These are phyloP conservation scores for Thamnophis sirtalis DNA, from an alignment of 2,113 vertebrate species.

Conservation along the genomic window DNA sequence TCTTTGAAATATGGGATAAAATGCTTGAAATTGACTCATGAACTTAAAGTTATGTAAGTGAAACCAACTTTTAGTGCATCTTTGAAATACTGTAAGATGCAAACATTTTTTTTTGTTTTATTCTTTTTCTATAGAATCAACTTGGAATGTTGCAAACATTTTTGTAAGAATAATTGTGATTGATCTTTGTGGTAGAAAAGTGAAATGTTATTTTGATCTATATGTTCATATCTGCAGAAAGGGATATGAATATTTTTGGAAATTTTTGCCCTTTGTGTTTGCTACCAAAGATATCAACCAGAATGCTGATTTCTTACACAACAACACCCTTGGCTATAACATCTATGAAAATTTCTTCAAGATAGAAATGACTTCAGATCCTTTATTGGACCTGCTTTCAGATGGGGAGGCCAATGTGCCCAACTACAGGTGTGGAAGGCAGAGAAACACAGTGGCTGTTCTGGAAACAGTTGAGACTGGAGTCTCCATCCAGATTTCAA, in stretches of 20 bases:
- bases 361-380: neutral
- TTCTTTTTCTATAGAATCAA: neutral
- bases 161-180: neutral
- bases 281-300: neutral
- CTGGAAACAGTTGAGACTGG: neutral
- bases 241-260: neutral
- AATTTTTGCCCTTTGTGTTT: neutral
- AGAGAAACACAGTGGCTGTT: neutral
- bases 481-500: neutral
- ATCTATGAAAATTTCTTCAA: neutral
- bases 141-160: neutral
- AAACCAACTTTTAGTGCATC: neutral
- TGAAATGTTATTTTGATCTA: neutral
- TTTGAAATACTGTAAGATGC: neutral
- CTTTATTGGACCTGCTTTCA: neutral
- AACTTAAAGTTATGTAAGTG: neutral
- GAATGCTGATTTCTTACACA: neutral
- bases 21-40: neutral
- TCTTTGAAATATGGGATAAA: neutral
- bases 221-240: neutral
- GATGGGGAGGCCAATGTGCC: neutral
- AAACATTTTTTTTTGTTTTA: neutral
- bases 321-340: neutral
- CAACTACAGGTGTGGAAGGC: neutral
- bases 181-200: neutral